Percentiles rank a stretch among this genome's conserved stretches.
Evolutionary conservation across 2,888 invertebrate species (phyloP).

Genomic region (Drosophila suboccidentalis): DNA sequence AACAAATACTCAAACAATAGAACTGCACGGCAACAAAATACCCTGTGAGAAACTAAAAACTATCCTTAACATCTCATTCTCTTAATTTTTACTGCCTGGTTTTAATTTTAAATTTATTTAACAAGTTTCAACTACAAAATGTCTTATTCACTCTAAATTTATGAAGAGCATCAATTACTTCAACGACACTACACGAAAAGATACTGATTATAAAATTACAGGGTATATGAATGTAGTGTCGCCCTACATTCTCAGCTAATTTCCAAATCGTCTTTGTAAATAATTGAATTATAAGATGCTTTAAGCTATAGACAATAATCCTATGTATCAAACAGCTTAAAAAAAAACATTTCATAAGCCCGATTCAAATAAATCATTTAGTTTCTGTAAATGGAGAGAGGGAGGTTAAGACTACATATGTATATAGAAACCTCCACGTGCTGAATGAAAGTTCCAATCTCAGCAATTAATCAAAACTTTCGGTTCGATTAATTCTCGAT

Average conservation of each 20-base stretch:
- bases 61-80: not conserved
- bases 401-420: not conserved
- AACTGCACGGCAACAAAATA: not conserved
- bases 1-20: not conserved
- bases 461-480: slow-evolving; percentile 4
- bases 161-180: too few relatives aligned
- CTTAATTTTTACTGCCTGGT: not conserved
- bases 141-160: too few relatives aligned
- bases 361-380: slow-evolving; percentile 13
- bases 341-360: not conserved
- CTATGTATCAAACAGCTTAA: not conserved
- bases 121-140: too few relatives aligned
- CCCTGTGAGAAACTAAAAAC: not conserved
- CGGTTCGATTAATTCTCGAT: slow-evolving; percentile 4
- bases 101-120: too few relatives aligned
- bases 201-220: not conserved
- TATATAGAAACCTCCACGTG: not conserved
- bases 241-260: not conserved
- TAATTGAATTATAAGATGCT: slow-evolving; percentile 3
- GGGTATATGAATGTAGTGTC: not conserved
- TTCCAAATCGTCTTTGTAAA: not conserved
- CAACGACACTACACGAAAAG: not conserved
- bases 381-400: not conserved
- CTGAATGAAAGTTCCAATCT: slow-evolving; percentile 11
- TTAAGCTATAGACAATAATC: not conserved